phyloP scores from a whole-genome alignment of 2,888 invertebrate genomes.

The Aporophyla lueneburgensis region DNA sequence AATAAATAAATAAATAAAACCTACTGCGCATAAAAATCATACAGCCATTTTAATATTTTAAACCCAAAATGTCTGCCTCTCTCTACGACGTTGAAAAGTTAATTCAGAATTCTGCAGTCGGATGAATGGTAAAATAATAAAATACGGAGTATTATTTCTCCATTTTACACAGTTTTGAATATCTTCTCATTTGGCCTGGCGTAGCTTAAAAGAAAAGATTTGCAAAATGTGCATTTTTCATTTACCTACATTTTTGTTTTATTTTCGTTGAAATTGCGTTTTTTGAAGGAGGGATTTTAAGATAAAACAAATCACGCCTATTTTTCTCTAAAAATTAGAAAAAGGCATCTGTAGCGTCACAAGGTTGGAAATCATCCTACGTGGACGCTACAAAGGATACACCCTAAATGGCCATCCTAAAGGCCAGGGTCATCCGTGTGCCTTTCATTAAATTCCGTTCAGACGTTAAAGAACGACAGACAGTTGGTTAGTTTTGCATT shows the following conservation, averaged over 20 bases:
- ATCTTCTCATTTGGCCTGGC: conserved; percentile 15
- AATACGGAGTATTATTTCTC: conserved; percentile 29
- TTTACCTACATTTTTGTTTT: not conserved
- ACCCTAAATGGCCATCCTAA: too few species aligned
- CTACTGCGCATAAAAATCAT: conserved; percentile 11
- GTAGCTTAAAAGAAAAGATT: conserved; percentile 6
- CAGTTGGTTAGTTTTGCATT: too few species aligned
- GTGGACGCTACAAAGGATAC: not conserved
- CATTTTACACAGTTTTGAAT: conserved; percentile 32
- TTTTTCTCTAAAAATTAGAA: too few species aligned
- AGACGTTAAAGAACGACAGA: too few species aligned
- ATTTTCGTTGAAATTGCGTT: not conserved
- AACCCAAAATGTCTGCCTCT: conserved; percentile 30
- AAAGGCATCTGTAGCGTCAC: too few species aligned
- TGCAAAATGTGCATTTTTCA: conserved; percentile 9
- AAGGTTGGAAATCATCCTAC: not conserved
- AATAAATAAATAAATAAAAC: too few species aligned
- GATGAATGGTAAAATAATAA: conserved; percentile 52
- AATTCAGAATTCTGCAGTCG: conserved; percentile 32
- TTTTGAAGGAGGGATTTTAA: not conserved
- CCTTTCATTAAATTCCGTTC: too few species aligned
- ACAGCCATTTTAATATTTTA: conserved; percentile 15
- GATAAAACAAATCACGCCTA: not conserved
- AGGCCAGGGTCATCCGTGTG: too few species aligned
- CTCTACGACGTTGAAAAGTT: conserved; percentile 36